Base-by-base conservation (phyloP, 2,888 invertebrate species). In the Tetheella fluctuosa region DNA sequence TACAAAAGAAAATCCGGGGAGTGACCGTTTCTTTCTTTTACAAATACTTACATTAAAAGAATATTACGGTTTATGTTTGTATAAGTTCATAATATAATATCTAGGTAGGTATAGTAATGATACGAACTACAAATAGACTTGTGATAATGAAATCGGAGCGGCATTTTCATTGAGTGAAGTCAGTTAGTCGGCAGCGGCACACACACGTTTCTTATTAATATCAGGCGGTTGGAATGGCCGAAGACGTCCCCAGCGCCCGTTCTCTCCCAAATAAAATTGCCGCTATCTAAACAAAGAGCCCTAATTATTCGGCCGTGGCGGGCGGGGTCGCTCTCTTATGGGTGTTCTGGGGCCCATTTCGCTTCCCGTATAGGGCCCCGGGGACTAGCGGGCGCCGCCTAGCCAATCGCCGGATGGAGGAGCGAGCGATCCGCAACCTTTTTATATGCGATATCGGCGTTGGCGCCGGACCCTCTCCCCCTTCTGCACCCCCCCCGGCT, bases 281-380 rank as follows among this genome's bases (percentile, higher is more conserved):
- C 89, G 93, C 93, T 93, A 93, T 93, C 93, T 93, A 93, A 93
- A 93, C 93, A 93, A 93, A 93, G 93, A 94, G 93, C 94, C 94
- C 94, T 94, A 94, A 94, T 94, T 94, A 94, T 94, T 94, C 94
- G 94, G 92, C 92, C 92, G 92, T 92, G 93, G 93, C 92, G 92
- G 93, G 94, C 94, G 94, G 94, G 94, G 94, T 94, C 94, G 94
- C 93, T 94, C 94, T 93, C 94, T 95, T 94, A 94, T 94, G 94
- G 94, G 94, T 94, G 94, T 94, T 94, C 93, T 89, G 94, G 94
- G 95, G 94, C 94, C 94, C 94, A 94, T 95, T 94, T 94, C 92
- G 94, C 93, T 93, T 91, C 91, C 92, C 93, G 94, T 94, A 94
- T 94, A 94, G 94, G 94, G 86, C 94, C 94, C 94, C 84, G 80